Base-by-base conservation (phyloP, 2,888 invertebrate genomes). In the Trichacis sp. region DNA sequence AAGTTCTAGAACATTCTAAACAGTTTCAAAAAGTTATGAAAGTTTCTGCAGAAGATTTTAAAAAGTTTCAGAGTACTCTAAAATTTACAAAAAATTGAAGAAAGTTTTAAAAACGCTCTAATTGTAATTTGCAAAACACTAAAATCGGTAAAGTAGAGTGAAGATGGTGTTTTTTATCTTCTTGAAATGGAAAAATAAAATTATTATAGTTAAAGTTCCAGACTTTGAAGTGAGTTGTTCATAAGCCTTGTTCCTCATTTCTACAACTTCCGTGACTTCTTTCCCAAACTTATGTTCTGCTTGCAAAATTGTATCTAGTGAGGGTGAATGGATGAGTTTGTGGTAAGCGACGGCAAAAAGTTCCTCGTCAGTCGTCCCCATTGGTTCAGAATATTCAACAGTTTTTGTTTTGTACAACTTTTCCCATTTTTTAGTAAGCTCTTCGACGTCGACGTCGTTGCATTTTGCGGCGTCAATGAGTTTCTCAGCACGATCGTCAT, bases 271-370 rank as follows among this genome's bases (percentile, higher is more conserved):
- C 53, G 90, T 88, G 14, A 96, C 92, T 36, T 91, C 91, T 76
- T 92, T 89, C 0, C 96, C 94, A 83, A 95, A 95, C 11, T 92
- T 90, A 77, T 95, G 93, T 83, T 97, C 97, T 30, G 94, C 90
- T 76, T 94, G 93, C 15, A 97, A 87, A 79, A 97, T 93, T 0
- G 94, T 93, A 79, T 95, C 94, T 18, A 97, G 85, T 0, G 94
- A 94, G 0, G 93, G 92, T 0, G 95, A 95, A 82, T 95, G 95
- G 1, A 95, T 93, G 48, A 91, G 75, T 77, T 88, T 88, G 81
- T 95, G 94, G 83, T 95, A 95, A 17, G 94, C 93, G 1, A 92
- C 92, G 1, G 93, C 93, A 86, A 95, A 94, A 36, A 93, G 88
- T 84, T 95, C 94, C 79, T 95, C 93, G 83, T 95, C 94, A 0